These are phyloP conservation scores for Zeugodacus cucurbitae DNA, from an alignment of 1,140 invertebrate species.

Conservation along the genomic window DNA sequence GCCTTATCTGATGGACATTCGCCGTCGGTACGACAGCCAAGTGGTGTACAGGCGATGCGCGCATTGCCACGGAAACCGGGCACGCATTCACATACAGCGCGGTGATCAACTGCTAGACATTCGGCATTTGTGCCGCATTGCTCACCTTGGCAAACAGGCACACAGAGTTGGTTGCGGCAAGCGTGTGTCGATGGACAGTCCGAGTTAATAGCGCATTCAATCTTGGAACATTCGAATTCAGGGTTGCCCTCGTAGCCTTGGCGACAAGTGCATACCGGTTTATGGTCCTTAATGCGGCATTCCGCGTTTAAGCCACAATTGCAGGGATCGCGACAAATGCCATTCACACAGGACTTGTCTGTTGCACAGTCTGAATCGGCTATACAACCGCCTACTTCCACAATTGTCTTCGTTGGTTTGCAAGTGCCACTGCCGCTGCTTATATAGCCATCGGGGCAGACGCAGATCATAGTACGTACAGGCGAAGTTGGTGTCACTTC, in stretches of 20 bases:
- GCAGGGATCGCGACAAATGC: conserved; percentile 84
- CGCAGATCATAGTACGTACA: conserved; percentile 88
- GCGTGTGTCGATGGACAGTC: conserved; percentile 82
- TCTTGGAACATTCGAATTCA: conserved; percentile 77
- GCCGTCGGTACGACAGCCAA: conserved; percentile 80
- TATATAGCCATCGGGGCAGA: conserved; percentile 88
- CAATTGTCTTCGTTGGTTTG: conserved; percentile 74
- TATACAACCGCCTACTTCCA: conserved; percentile 76
- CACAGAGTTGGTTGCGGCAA: conserved; percentile 82
- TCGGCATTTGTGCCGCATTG: conserved; percentile 79
- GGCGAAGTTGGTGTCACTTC: conserved; percentile 83
- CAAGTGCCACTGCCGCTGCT: conserved; percentile 85
- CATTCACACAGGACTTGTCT: conserved; percentile 82
- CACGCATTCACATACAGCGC: conserved; percentile 79
- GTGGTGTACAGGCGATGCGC: conserved; percentile 76
- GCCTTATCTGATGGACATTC: conserved; percentile 81
- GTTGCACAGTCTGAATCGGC: conserved; percentile 80
- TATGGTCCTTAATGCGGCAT: conserved; percentile 83
- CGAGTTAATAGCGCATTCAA: conserved; percentile 78
- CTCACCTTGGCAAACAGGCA: conserved; percentile 79
- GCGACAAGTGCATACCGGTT: conserved; percentile 84
- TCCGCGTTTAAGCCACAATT: conserved; percentile 83
- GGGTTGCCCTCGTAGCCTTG: conserved; percentile 85
- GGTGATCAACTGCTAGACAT: conserved; percentile 82
- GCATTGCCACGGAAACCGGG: conserved; percentile 86